phyloP scores from a whole-genome alignment of 2,888 invertebrate genomes.

The Trichopoda pennipes region DNA sequence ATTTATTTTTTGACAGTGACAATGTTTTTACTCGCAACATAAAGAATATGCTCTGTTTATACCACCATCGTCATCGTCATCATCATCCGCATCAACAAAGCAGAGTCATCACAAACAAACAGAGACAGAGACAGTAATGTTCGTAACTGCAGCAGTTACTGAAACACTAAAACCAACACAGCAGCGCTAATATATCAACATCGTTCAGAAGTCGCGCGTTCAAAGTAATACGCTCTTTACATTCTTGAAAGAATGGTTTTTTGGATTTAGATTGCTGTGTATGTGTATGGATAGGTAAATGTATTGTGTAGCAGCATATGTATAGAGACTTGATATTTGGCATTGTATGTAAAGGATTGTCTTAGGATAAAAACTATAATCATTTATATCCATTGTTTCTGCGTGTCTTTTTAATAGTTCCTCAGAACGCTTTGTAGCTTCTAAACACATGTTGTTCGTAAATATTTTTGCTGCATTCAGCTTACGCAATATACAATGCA shows the following conservation, averaged over 20 bases:
- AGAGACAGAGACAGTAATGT: slow-evolving; percentile 12
- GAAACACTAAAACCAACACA: slow-evolving; percentile 26
- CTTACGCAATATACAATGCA: slow-evolving; percentile 5
- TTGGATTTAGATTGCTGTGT: too few relatives aligned
- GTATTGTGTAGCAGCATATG: background rate
- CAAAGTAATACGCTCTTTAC: slow-evolving; percentile 30
- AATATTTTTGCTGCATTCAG: slow-evolving; percentile 6
- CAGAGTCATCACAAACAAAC: slow-evolving; percentile 21
- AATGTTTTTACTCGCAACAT: slow-evolving; percentile 58
- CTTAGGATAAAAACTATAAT: slow-evolving; percentile 58
- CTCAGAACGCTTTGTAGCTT: slow-evolving; percentile 41
- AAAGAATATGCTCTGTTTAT: slow-evolving; percentile 57
- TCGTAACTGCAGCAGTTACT: slow-evolving; percentile 24
- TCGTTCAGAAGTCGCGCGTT: slow-evolving; percentile 41
- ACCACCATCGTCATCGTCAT: slow-evolving; percentile 50
- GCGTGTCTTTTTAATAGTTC: slow-evolving; percentile 58
- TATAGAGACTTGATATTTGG: slow-evolving; percentile 31
- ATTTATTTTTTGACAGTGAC: slow-evolving; percentile 62
- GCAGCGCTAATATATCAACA: slow-evolving; percentile 46
- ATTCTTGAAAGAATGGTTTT: slow-evolving; percentile 29
- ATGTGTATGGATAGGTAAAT: slow-evolving; percentile 4
- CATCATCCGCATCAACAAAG: slow-evolving; percentile 32
- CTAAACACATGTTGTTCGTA: slow-evolving; percentile 37
- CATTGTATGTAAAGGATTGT: slow-evolving; percentile 60
- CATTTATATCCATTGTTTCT: slow-evolving; percentile 61